phyloP scores from a whole-genome alignment of 2,888 invertebrate genomes.

The Meiosimyza platycephala region DNA sequence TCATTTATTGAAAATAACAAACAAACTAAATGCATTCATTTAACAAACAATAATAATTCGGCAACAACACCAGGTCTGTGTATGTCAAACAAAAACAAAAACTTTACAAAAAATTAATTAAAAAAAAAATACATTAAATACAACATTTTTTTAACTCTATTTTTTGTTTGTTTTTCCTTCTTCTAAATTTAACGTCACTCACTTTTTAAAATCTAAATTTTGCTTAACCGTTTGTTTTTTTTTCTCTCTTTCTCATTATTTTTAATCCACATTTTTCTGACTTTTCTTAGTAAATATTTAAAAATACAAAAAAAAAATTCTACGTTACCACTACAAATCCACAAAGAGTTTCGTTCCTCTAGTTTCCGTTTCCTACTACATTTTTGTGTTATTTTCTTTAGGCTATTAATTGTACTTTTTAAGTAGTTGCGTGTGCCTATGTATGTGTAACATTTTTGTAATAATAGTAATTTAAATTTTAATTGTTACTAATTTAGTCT shows the following conservation, averaged over 20 bases:
- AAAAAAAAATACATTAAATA: constrained; percentile 24
- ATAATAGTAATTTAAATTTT: not conserved
- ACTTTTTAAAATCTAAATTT: constrained; percentile 9
- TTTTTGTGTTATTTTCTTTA: constrained; percentile 17
- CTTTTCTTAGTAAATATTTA: constrained; percentile 24
- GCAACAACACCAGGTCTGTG: constrained; percentile 68
- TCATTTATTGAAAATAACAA: constrained; percentile 66
- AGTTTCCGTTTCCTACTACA: constrained; percentile 26
- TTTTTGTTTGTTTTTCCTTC: constrained; percentile 18
- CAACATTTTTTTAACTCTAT: constrained; percentile 24
- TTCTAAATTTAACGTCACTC: constrained; percentile 15
- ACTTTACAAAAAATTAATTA: constrained; percentile 36
- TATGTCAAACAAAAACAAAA: constrained; percentile 50
- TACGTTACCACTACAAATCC: constrained; percentile 37
- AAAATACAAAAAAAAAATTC: constrained; percentile 31
- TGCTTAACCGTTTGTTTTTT: constrained; percentile 1
- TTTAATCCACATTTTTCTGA: constrained; percentile 20
- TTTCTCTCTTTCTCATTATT: not conserved
- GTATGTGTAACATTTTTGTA: not conserved
- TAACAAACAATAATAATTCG: constrained; percentile 66
- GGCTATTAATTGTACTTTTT: constrained; percentile 36
- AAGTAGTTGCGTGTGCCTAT: constrained; percentile 5
- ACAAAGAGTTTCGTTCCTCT: constrained; percentile 38
- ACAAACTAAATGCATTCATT: constrained; percentile 66
- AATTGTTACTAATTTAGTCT: no score